A percentile compares a stretch with the other conserved stretches of the same genome.
phyloP scores from a whole-genome alignment of 1,140 invertebrate species.

The Meloidogyne hapla region DNA sequence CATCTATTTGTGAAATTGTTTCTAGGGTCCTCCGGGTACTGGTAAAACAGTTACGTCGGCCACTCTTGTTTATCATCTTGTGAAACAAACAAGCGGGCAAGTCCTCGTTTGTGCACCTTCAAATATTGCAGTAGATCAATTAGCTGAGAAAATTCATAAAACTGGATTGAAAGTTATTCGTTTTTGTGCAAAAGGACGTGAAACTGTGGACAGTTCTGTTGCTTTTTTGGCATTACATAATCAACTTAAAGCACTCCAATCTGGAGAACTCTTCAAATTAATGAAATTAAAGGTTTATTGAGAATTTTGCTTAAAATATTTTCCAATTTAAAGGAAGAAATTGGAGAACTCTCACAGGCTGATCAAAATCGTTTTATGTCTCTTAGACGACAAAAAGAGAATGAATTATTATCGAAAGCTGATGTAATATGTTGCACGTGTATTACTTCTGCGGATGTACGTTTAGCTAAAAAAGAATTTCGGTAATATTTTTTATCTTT shows the following conservation, averaged over 20 bases:
- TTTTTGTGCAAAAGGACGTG: conserved; percentile 93
- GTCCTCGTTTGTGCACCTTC: conserved; percentile 97
- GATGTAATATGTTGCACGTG: conserved; percentile 99
- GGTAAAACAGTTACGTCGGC: conserved; percentile 97
- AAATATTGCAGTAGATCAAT: conserved; percentile 97
- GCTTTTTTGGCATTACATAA: conserved; percentile 94
- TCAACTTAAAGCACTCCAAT: conserved; percentile 88
- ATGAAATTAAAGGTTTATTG: conserved; percentile 75
- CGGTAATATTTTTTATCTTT: conserved; percentile 75
- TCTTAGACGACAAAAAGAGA: conserved; percentile 85
- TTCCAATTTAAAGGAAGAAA: conserved; percentile 51
- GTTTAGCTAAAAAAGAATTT: conserved; percentile 86
- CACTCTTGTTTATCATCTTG: conserved; percentile 96
- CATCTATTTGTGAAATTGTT: conserved; percentile 38
- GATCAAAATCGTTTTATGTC: conserved; percentile 92
- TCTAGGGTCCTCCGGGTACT: conserved; percentile 53
- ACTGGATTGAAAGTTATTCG: conserved; percentile 94
- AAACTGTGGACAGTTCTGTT: conserved; percentile 95
- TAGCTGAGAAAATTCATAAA: conserved; percentile 96
- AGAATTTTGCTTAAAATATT: conserved; percentile 4
- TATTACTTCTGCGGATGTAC: conserved; percentile 92
- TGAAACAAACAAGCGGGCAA: conserved; percentile 83
- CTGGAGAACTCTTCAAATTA: conserved; percentile 84
- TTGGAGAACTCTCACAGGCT: conserved; percentile 57
- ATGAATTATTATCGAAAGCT: conserved; percentile 86